Conservation (phyloP, 2,113 vertebrate species). For the Enhydra lutris region DNA sequence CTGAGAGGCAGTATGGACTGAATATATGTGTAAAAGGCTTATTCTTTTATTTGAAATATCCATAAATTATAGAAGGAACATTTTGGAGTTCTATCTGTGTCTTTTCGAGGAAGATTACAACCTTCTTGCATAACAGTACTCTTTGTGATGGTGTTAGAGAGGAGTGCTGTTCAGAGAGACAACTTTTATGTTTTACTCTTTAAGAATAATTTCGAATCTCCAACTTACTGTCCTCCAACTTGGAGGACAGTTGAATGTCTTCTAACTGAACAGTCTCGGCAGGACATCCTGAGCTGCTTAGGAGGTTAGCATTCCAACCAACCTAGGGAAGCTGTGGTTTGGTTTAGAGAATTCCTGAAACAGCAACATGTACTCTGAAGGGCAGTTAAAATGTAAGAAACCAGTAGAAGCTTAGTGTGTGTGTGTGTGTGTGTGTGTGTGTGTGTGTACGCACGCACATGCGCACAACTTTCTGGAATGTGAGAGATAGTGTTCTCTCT, state of each 20-base stretch:
- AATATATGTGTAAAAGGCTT: not conserved
- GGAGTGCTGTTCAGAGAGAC: not conserved
- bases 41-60: not conserved
- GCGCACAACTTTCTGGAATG: not conserved
- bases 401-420: not conserved
- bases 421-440: not conserved
- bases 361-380: not conserved
- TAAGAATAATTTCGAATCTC: not conserved
- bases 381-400: constrained; percentile 14
- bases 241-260: constrained; percentile 13
- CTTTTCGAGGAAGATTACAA: not conserved
- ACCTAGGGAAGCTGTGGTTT: not conserved
- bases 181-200: not conserved
- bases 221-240: not conserved
- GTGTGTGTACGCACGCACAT: too few relatives aligned
- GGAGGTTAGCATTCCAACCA: constrained; percentile 19
- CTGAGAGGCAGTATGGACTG: not conserved
- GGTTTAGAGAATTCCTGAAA: constrained; percentile 43
- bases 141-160: not conserved
- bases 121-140: constrained; percentile 13
- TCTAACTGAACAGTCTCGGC: constrained; percentile 12
- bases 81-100: not conserved
- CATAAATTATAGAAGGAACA: not conserved
- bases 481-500: not conserved
- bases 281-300: constrained; percentile 26